Percentiles rank a stretch among this genome's conserved stretches.
phyloP scores from a whole-genome alignment of 2,113 vertebrate genomes.

The Zosterops borbonicus region DNA sequence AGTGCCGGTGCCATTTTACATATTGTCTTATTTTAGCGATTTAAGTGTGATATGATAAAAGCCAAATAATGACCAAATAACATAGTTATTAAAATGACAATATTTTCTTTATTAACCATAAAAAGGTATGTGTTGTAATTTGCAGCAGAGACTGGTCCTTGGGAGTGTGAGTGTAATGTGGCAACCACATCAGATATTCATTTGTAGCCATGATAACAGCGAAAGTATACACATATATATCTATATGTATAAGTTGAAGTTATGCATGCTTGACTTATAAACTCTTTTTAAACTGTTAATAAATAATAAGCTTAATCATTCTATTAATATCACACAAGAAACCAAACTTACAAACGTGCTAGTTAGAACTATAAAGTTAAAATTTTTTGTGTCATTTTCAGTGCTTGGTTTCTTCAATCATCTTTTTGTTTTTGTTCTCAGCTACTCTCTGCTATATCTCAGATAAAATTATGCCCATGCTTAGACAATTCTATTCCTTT shows the following conservation, averaged over 20 bases:
- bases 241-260: neutral
- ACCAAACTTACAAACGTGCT: neutral
- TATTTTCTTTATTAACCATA: neutral
- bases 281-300: neutral
- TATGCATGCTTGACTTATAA: neutral
- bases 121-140: neutral
- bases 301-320: neutral
- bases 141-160: neutral
- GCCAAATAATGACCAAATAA: neutral
- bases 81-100: neutral
- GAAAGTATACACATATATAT: neutral
- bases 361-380: neutral
- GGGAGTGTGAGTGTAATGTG: neutral
- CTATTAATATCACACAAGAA: neutral
- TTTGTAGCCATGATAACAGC: neutral
- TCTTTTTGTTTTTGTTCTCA: neutral
- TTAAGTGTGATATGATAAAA: neutral
- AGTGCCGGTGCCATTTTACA: neutral
- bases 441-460: neutral
- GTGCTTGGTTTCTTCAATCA: neutral
- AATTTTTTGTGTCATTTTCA: neutral
- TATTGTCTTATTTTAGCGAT: neutral
- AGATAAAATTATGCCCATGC: neutral
- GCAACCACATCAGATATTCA: neutral
- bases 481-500: neutral